Evolutionary conservation across 2,797 vertebrate species (phyloP).

Genomic region (Xiphophorus birchmanni): DNA sequence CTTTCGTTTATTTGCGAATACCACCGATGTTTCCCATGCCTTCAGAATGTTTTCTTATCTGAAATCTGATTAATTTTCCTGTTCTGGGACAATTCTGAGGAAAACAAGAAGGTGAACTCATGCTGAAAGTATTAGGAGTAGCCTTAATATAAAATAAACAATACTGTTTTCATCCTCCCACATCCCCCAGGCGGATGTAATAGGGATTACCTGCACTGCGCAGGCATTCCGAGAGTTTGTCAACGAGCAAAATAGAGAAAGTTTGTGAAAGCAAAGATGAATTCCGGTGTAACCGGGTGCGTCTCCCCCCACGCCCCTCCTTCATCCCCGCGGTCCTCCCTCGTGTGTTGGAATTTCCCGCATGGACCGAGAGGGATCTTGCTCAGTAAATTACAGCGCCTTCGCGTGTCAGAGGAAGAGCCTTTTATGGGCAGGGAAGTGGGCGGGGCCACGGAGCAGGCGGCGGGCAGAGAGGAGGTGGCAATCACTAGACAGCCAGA

Average conservation of each 20-base stretch:
- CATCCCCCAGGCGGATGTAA: background rate
- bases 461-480: constrained; percentile 43
- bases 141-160: background rate
- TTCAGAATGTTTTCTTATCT: background rate
- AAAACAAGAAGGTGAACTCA: constrained; percentile 9
- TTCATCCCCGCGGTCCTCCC: constrained; percentile 44
- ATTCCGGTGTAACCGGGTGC: constrained; percentile 15
- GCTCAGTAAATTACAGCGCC: constrained; percentile 79
- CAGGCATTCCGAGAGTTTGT: constrained; percentile 3
- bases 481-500: constrained; percentile 78
- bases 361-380: constrained; percentile 73
- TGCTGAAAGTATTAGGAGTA: constrained; percentile 1
- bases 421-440: constrained; percentile 84
- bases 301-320: background rate
- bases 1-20: background rate
- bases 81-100: background rate
- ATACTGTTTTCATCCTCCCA: background rate
- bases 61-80: background rate
- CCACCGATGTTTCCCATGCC: background rate
- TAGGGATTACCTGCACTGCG: background rate
- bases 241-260: background rate
- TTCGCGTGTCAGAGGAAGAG: constrained; percentile 70
- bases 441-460: constrained; percentile 73
- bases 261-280: constrained; percentile 34
- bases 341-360: constrained; percentile 85